A percentile compares a stretch with the other conserved stretches of the same genome.
Evolutionary conservation across 2,888 invertebrate genomes (phyloP).

Genomic region (Drosophila macrospina): DNA sequence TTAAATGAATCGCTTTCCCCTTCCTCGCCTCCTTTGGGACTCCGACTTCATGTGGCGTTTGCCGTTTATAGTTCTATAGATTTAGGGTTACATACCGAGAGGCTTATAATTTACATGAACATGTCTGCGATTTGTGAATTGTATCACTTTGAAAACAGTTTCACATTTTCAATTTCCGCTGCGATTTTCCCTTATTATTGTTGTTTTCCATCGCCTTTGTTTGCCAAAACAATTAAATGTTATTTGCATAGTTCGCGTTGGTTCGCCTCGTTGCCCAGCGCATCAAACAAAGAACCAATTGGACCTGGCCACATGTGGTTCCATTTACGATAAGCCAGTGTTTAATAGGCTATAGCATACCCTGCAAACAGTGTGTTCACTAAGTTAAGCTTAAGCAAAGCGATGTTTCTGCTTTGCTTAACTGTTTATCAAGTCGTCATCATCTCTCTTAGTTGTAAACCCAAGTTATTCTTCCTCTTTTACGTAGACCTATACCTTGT

Average conservation of each 20-base stretch:
- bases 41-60: constrained; percentile 67
- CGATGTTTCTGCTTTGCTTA: no score
- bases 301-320: constrained; percentile 61
- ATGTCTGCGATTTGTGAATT: constrained; percentile 44
- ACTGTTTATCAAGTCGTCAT: no score
- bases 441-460: no score
- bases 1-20: constrained; percentile 70
- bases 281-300: constrained; percentile 32
- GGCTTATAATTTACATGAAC: constrained; percentile 61
- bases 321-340: constrained; percentile 12
- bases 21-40: constrained; percentile 52
- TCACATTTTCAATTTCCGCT: constrained; percentile 62
- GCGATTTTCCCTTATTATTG: constrained; percentile 43
- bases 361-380: not conserved
- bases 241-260: constrained; percentile 75
- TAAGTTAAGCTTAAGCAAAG: no score
- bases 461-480: no score
- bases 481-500: no score
- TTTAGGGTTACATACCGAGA: constrained; percentile 67
- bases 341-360: not conserved
- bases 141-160: constrained; percentile 58
- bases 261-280: constrained; percentile 18
- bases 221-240: constrained; percentile 79
- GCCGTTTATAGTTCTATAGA: constrained; percentile 48
- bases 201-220: constrained; percentile 67